Evolutionary conservation across 35 echinoderm and acorn worm genomes (phyloP).

Genomic region (Heliocidaris erythrogramma): DNA sequence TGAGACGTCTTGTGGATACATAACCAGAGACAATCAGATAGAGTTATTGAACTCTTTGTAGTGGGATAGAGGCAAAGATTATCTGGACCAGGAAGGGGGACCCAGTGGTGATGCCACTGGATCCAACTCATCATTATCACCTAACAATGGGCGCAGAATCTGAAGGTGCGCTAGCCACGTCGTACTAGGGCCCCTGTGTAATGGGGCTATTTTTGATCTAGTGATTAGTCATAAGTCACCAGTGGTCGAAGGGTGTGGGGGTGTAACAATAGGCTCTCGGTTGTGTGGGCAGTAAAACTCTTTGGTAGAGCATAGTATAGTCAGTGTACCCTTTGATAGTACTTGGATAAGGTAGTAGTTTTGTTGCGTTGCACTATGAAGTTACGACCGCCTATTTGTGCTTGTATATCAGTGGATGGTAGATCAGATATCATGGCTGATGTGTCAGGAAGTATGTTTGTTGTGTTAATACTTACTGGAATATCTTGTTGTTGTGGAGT

Average conservation of each 20-base stretch:
- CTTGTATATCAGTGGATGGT: slow-evolving; percentile 1
- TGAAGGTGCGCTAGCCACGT: not conserved
- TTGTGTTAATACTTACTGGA: not conserved
- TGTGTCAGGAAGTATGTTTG: not conserved
- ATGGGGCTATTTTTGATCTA: not conserved
- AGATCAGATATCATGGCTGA: not conserved
- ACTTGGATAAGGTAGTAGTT: slow-evolving; percentile 11
- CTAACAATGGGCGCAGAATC: not conserved
- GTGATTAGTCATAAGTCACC: slow-evolving; percentile 1
- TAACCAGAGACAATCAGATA: not conserved
- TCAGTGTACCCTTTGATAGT: not conserved
- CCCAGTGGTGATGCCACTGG: not conserved
- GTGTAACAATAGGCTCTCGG: not conserved
- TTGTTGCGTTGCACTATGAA: slow-evolving; percentile 2
- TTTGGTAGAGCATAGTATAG: not conserved
- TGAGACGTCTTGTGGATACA: not conserved
- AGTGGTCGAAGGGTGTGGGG: not conserved
- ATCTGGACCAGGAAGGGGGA: not conserved
- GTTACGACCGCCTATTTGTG: not conserved
- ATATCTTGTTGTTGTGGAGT: not conserved
- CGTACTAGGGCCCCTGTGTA: not conserved
- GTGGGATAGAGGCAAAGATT: not conserved
- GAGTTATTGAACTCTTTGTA: not conserved
- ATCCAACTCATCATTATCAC: not conserved
- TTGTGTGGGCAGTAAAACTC: not conserved